Base-by-base conservation (phyloP, 2,113 vertebrate genomes). In the Hylia prasina region DNA sequence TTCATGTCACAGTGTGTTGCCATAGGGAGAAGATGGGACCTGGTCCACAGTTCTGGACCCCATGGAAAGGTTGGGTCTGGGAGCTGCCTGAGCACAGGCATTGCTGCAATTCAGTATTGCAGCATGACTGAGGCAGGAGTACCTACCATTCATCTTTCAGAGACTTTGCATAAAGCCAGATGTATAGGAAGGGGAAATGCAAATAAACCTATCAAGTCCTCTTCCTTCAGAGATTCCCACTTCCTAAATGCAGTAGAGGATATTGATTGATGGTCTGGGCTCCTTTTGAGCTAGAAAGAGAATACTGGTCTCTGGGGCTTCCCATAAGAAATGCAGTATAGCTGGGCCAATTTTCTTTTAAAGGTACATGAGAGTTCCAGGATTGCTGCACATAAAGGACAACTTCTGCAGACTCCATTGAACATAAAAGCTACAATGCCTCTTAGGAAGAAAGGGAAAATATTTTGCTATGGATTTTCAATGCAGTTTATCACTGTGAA, bases 391-490 rank as follows among this genome's bases (percentile, higher is more conserved):
- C 2, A 3, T 24, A 31, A 80, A 93, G 22, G 51, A 86, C 13
- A 68, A 64, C 22, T 87, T 93, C 72, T 91, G 44, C 68, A 89
- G 82, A 25, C 40, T 68, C 53, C 42, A 45, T 3, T 1, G 1
- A 83, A 56, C 56, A 80, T 30, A 53, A 87, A 75, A 86, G 33
- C 33, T 90, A 48, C 50, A 70, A n/a, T 23, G 30, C 30, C 47
- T 89, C 16, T 76, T 66, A 50, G 31, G 45, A 93, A 57, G 40
- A 91, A 64, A 89, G 25, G 27, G 22, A 75, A 77, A 94, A 63
- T 48, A 78, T 57, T 92, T 90, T 94, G 63, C 28, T 14, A 18
- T 63, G 69, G 50, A 90, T 94, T 97, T 97, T 96, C 79, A 96
- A 76, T 60, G 51, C 51, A 89, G 51, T 87, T 90, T 64, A 63